Evolutionary conservation across 2,888 invertebrate genomes (phyloP), one percentile per base, ranked within the genome.

Genomic region (Chromoteleia sp.): DNA sequence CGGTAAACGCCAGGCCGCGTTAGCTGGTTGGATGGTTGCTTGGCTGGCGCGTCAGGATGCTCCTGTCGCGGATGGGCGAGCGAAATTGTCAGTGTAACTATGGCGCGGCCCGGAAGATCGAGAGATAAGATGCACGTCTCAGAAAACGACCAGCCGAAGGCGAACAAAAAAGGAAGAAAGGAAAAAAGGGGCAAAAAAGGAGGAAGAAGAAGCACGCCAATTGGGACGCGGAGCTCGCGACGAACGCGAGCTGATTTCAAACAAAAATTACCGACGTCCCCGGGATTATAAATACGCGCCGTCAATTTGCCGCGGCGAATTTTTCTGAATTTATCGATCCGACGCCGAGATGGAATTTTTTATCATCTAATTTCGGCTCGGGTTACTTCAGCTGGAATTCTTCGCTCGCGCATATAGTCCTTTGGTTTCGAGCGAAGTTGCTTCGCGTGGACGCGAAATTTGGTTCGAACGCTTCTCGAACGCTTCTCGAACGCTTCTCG

Each of bases 1-100:
- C 85, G 86, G 85, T 84, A 85, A 86, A 85, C 85, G 87, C 71
- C 71, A 58, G 81, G 79, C 83, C 79, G 77, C 54, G 67, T 78
- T 71, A 70, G 71, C 70, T 41, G 73, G 67, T 68, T 61, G 67
- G 75, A 19, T 73, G 59, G 33, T 30, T 74, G 74, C 21, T 50
- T 76, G 70, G 74, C 74, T 76, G 74, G 70, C 74, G 75, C 78
- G 77, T 76, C 73, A 78, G 82, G 83, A 82, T 80, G 76, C 82
- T 63, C 41, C 78, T 59, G 54, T 76, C 75, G 75, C 76, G 78
- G 79, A 79, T 82, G 70, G 83, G 79, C 83, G 79, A 83, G 81
- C 76, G 79, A 84, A 83, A 83, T 83, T 84, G 82, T 84, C 82
- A 81, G 81, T 77, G 79, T 59, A 73, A 73, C 81, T 70, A 76